A percentile compares a stretch with the other conserved stretches of the same genome.
Conservation (phyloP, 92 coral and sea anemone species). For the Palythoa heliodiscus region DNA sequence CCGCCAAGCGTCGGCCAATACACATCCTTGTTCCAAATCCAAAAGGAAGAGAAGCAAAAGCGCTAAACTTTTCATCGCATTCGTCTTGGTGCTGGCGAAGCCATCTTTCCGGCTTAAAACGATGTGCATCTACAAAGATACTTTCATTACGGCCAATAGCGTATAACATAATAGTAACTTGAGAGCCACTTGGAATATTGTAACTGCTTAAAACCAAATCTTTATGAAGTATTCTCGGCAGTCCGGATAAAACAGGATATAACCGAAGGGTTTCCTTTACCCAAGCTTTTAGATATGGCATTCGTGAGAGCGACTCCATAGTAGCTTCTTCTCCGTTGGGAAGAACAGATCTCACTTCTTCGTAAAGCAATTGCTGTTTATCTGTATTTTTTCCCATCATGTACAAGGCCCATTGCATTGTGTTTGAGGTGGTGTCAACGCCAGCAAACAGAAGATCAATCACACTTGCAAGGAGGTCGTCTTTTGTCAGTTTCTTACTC, state of each 20-base stretch:
- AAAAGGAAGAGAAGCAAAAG: conserved; percentile 21
- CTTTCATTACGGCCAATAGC: conserved; percentile 61
- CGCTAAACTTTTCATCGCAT: neutral
- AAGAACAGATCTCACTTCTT: conserved; percentile 65
- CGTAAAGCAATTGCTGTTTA: conserved; percentile 60
- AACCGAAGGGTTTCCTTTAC: too few relatives aligned
- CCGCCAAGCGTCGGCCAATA: conserved; percentile 50
- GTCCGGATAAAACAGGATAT: neutral
- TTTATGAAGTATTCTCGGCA: conserved; percentile 44
- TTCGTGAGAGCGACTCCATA: conserved; percentile 31
- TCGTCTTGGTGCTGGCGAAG: conserved; percentile 38
- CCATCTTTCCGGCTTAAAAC: conserved; percentile 79
- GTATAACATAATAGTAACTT: conserved; percentile 37
- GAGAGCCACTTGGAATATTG: conserved; percentile 69
- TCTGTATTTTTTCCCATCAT: conserved; percentile 67
- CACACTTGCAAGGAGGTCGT: too few relatives aligned
- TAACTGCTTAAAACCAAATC: conserved; percentile 62
- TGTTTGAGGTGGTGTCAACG: too few relatives aligned
- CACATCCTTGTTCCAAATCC: conserved; percentile 87
- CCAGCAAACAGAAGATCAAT: too few relatives aligned
- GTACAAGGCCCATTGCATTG: neutral
- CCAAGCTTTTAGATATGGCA: conserved; percentile 11
- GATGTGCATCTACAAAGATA: conserved; percentile 54
- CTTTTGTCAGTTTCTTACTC: too few relatives aligned
- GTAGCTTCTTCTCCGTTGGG: conserved; percentile 51